Percentiles rank a stretch among this genome's conserved stretches.
Conservation (phyloP, 2,113 vertebrate species). For the Rhodinocichla rosea region DNA sequence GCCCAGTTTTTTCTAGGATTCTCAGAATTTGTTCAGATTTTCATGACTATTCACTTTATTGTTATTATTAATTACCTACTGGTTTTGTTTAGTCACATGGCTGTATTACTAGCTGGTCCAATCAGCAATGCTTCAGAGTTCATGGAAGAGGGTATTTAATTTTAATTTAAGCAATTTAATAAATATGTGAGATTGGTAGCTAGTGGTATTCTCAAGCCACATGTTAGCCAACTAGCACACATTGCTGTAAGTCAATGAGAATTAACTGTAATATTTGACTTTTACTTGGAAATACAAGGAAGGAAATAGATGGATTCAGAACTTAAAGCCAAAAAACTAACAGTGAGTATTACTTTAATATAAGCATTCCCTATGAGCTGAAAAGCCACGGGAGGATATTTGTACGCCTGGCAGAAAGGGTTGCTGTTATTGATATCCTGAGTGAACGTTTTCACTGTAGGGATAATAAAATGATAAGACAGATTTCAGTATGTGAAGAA, state of each 20-base stretch:
- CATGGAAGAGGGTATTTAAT: not conserved
- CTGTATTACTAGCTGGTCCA: not conserved
- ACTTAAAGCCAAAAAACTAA: not conserved
- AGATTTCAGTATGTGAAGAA: not conserved
- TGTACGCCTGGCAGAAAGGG: not conserved
- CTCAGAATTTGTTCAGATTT: not conserved
- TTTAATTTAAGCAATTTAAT: not conserved
- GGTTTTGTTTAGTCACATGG: not conserved
- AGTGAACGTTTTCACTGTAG: not conserved
- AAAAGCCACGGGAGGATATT: not conserved
- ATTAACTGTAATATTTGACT: not conserved
- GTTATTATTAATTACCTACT: not conserved
- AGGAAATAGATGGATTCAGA: not conserved
- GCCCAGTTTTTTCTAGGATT: not conserved
- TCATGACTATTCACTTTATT: not conserved
- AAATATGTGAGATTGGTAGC: not conserved
- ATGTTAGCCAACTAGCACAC: no score
- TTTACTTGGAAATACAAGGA: not conserved
- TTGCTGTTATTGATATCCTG: not conserved
- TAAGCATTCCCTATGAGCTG: not conserved
- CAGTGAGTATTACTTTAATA: not conserved
- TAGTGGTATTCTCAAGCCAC: not conserved
- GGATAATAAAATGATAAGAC: not conserved
- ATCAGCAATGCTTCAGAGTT: not conserved
- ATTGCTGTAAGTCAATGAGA: not conserved